These are phyloP conservation scores for Philypnodon macrostomus DNA, from an alignment of 2,797 vertebrate genomes.

Conservation along the genomic window DNA sequence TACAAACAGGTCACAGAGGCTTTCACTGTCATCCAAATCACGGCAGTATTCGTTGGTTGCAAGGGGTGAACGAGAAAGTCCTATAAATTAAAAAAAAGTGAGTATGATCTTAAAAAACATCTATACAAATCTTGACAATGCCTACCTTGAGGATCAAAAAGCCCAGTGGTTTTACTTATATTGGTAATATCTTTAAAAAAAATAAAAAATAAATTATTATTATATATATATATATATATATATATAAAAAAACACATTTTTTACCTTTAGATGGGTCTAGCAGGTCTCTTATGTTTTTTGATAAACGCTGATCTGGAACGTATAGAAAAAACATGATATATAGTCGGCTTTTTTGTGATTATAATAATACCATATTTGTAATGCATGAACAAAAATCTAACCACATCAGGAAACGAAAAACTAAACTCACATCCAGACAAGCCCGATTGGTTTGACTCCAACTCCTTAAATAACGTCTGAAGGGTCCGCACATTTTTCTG, in stretches of 20 bases:
- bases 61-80: conserved; percentile 84
- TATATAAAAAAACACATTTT: background rate
- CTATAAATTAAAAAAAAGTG: conserved; percentile 56
- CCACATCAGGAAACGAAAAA: background rate
- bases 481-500: conserved; percentile 72
- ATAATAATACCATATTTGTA: background rate
- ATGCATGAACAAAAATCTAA: background rate
- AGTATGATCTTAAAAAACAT: background rate
- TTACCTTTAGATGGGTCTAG: conserved; percentile 87
- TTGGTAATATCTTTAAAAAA: conserved; percentile 68
- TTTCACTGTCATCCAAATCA: conserved; percentile 88
- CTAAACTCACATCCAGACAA: conserved; percentile 66
- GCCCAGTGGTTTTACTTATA: conserved; percentile 82
- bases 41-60: conserved; percentile 85
- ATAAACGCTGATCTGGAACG: conserved; percentile 82
- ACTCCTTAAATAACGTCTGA: conserved; percentile 80
- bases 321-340: background rate
- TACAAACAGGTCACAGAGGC: conserved; percentile 88
- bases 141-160: conserved; percentile 90
- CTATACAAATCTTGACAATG: background rate
- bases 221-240: no score
- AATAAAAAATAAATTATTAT: conserved; percentile 14
- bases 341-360: background rate
- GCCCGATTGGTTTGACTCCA: conserved; percentile 79
- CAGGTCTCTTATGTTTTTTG: conserved; percentile 85